Evolutionary conservation across 1,140 invertebrate genomes (phyloP).

Genomic region (Drosophila tristis): DNA sequence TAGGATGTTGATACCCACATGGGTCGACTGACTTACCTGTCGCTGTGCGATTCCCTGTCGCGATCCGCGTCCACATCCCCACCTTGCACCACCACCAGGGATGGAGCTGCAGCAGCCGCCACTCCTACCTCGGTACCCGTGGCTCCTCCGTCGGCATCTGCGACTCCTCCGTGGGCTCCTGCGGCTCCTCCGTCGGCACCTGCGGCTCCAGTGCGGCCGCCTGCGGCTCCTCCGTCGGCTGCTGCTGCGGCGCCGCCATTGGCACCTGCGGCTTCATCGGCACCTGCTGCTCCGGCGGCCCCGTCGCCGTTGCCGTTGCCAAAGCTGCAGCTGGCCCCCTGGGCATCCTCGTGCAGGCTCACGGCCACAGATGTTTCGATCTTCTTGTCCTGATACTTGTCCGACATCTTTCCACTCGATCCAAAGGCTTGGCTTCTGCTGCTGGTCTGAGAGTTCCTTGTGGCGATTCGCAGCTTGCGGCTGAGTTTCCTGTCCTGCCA

Average conservation of each 20-base stretch:
- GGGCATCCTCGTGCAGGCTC: background rate
- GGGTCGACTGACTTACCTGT: constrained; percentile 60
- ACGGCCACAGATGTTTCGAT: too few relatives aligned
- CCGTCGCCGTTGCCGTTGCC: too few relatives aligned
- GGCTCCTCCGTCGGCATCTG: background rate
- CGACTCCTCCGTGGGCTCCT: background rate
- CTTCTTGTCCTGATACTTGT: constrained; percentile 29
- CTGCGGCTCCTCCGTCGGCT: too few relatives aligned
- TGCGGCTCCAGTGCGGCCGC: too few relatives aligned
- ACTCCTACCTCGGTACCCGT: constrained; percentile 1
- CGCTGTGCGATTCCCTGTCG: constrained; percentile 53
- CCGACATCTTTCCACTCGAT: constrained; percentile 29
- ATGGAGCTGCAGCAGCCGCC: too few relatives aligned
- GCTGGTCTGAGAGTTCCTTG: constrained; percentile 3
- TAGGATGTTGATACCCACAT: constrained; percentile 4
- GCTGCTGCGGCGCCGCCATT: too few relatives aligned
- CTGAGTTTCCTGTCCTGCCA: background rate
- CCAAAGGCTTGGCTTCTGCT: background rate
- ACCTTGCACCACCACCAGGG: background rate
- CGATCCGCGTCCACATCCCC: constrained; percentile 23
- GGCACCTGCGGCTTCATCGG: background rate
- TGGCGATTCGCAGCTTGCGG: background rate
- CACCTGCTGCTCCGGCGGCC: background rate
- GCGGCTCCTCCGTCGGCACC: too few relatives aligned
- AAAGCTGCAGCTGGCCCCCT: constrained; percentile 6